Conservation (phyloP, 2,113 vertebrate genomes). For the Limnothrissa miodon region DNA sequence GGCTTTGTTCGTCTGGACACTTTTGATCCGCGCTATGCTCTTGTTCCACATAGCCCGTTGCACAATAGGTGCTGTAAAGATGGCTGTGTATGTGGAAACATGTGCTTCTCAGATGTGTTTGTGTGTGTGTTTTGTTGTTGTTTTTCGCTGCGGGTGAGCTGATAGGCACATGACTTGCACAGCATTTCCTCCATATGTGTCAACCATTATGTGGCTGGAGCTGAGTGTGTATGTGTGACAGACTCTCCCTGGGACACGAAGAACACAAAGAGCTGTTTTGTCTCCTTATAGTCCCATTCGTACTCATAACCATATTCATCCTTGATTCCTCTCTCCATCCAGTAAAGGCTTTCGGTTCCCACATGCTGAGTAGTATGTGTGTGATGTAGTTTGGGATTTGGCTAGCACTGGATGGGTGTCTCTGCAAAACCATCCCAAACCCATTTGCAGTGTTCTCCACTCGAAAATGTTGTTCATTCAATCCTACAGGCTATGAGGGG, state of each 20-base stretch:
- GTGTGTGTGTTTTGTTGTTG: no score
- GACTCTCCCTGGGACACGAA: neutral
- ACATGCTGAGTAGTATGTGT: neutral
- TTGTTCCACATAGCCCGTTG: neutral
- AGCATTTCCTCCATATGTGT: neutral
- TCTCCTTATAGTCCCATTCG: neutral
- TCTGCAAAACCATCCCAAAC: neutral
- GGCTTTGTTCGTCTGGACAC: neutral
- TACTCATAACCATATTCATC: neutral
- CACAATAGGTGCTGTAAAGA: neutral
- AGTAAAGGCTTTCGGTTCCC: neutral
- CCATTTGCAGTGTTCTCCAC: neutral
- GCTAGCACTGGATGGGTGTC: neutral
- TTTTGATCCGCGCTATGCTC: neutral
- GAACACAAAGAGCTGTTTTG: neutral
- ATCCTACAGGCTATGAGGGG: no score
- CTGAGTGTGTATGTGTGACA: neutral
- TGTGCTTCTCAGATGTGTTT: slow-evolving; percentile 5
- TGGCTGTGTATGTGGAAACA: neutral
- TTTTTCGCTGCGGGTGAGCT: neutral
- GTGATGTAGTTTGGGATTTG: neutral
- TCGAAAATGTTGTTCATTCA: no score
- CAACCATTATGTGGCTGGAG: neutral
- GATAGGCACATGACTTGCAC: neutral
- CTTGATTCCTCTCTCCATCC: neutral